Evolutionary conservation across 1,140 invertebrate genomes (phyloP).

Genomic region (Cydia strobilella): DNA sequence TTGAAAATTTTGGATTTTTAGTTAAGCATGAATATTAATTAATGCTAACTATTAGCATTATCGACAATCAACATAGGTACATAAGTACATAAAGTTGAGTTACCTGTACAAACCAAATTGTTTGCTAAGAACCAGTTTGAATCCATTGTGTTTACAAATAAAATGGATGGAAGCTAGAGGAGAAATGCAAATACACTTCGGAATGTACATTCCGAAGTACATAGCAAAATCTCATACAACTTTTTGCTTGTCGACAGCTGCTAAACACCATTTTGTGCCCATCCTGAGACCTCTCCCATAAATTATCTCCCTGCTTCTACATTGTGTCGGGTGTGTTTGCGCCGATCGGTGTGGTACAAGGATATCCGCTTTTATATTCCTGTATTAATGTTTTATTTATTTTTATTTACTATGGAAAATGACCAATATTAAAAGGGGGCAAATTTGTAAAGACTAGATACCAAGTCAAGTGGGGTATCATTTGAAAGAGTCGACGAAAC

Average conservation of each 20-base stretch:
- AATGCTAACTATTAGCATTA: no score
- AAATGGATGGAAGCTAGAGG: background rate
- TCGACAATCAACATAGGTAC: no score
- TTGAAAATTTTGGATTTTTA: no score
- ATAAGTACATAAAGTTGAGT: no score
- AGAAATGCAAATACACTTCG: background rate
- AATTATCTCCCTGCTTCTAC: conserved; percentile 56
- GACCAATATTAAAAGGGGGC: no score
- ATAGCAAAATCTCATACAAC: conserved; percentile 17
- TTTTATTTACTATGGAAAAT: no score
- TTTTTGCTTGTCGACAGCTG: conserved; percentile 40
- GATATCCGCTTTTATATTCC: conserved; percentile 2
- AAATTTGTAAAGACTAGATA: no score
- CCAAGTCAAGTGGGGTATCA: no score
- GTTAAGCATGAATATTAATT: no score
- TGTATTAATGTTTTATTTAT: background rate
- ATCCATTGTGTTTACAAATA: conserved; percentile 1
- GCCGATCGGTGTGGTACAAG: conserved; percentile 34
- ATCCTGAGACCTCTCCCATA: conserved; percentile 49
- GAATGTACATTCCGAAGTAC: conserved; percentile 4
- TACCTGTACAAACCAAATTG: background rate
- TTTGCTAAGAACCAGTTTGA: background rate
- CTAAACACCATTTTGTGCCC: conserved; percentile 47
- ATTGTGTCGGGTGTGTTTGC: conserved; percentile 41
- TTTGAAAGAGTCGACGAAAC: no score